These are phyloP conservation scores for Agrilus cyanescens DNA, from an alignment of 2,888 invertebrate species.

Conservation along the genomic window DNA sequence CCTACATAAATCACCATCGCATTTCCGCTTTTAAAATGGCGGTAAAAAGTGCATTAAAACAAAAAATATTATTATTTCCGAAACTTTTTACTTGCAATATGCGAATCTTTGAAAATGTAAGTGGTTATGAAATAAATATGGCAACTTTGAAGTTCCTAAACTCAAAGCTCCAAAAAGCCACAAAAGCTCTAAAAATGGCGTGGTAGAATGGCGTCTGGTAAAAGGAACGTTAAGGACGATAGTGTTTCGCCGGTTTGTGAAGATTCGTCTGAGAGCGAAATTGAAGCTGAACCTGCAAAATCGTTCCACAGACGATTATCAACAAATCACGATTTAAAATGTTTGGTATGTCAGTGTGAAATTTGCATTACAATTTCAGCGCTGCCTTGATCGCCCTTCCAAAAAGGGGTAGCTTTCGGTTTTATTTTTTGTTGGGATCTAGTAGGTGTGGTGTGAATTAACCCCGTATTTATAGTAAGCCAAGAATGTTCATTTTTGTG, in stretches of 20 bases:
- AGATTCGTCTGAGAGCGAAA: constrained; percentile 70
- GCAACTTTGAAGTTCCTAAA: no score
- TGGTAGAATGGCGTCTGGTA: constrained; percentile 28
- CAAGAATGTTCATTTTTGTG: not conserved
- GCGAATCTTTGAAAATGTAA: no score
- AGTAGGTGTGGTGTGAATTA: constrained; percentile 17
- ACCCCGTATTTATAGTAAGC: not conserved
- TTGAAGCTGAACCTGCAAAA: constrained; percentile 66
- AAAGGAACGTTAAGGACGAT: constrained; percentile 30
- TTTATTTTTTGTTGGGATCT: constrained; percentile 17
- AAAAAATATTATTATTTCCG: no score
- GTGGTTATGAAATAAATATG: no score
- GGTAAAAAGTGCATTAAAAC: no score
- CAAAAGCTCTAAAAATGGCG: no score
- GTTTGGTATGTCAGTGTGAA: constrained; percentile 50
- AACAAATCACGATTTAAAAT: constrained; percentile 70
- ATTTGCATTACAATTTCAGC: constrained; percentile 11
- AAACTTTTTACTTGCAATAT: no score
- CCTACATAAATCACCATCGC: no score
- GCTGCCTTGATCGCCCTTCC: constrained; percentile 15
- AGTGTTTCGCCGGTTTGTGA: constrained; percentile 34
- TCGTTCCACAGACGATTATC: constrained; percentile 69
- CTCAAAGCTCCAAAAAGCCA: no score
- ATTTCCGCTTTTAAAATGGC: no score
- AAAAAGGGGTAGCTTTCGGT: constrained; percentile 23